Conservation (phyloP, 2,113 vertebrate species). For the Cygnus atratus region DNA sequence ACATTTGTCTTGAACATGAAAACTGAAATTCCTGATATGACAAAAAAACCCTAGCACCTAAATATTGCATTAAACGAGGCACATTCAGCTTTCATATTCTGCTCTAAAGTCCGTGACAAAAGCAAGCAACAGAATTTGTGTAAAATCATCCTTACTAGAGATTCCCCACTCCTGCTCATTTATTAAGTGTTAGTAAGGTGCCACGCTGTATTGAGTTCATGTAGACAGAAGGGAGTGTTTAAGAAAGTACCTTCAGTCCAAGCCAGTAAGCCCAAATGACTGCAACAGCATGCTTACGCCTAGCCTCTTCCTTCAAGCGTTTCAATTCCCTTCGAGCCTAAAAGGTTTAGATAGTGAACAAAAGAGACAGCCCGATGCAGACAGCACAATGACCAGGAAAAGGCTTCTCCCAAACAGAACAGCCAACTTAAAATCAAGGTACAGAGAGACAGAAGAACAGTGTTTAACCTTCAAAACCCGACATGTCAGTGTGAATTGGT, state of each 20-base stretch:
- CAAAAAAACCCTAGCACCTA: neutral
- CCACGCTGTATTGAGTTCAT: slow-evolving; percentile 33
- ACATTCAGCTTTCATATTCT: neutral
- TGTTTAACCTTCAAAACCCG: neutral
- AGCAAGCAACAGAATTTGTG: neutral
- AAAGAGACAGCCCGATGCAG: slow-evolving; percentile 78
- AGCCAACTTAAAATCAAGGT: slow-evolving; percentile 8
- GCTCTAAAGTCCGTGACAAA: neutral
- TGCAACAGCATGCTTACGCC: slow-evolving; percentile 97
- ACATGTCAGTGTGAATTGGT: neutral
- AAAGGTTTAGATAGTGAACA: slow-evolving; percentile 82
- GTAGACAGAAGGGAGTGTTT: slow-evolving; percentile 51
- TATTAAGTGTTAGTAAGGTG: slow-evolving; percentile 68
- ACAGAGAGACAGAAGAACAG: slow-evolving; percentile 2
- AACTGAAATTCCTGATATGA: neutral
- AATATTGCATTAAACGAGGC: neutral
- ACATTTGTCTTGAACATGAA: neutral
- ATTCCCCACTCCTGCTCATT: slow-evolving; percentile 3
- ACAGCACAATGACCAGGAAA: slow-evolving; percentile 65
- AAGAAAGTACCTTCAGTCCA: slow-evolving; percentile 95
- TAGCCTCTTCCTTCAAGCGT: slow-evolving; percentile 97
- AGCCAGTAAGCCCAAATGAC: slow-evolving; percentile 99
- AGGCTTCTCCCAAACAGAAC: slow-evolving; percentile 53
- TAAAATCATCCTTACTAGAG: neutral
- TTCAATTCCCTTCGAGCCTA: slow-evolving; percentile 98